Evolutionary conservation across 2,797 vertebrate species (phyloP).

Genomic region (Zalophus californianus): DNA sequence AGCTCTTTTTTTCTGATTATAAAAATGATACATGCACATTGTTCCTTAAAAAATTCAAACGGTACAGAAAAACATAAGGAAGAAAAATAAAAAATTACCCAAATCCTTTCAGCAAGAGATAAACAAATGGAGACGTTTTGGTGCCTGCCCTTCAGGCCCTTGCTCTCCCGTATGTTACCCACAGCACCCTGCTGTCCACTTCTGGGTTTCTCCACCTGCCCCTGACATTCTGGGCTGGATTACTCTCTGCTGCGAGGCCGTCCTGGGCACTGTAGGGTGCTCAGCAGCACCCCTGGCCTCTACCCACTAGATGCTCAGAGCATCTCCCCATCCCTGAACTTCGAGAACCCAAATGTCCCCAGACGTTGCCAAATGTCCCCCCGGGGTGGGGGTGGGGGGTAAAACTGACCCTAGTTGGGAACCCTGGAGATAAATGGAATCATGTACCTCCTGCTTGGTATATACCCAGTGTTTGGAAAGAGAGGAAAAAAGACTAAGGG

Average conservation of each 20-base stretch:
- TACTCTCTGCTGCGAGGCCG: not conserved
- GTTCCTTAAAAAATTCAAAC: constrained; percentile 56
- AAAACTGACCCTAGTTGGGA: not conserved
- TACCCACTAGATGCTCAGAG: not conserved
- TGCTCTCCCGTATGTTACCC: not conserved
- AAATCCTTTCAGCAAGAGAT: constrained; percentile 29
- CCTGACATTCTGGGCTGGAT: not conserved
- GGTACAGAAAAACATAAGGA: constrained; percentile 46
- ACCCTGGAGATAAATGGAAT: not conserved
- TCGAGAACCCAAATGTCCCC: not conserved
- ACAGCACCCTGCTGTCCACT: not conserved
- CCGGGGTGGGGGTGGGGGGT: too few species aligned
- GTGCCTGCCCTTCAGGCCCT: not conserved
- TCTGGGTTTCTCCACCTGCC: too few species aligned
- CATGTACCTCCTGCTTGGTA: accelerated
- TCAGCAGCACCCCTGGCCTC: not conserved
- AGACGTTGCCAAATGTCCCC: not conserved
- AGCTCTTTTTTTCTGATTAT: constrained; percentile 54
- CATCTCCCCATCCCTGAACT: not conserved
- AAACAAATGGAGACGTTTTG: not conserved
- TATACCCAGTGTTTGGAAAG: not conserved
- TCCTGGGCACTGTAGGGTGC: not conserved
- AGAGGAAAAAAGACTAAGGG: not conserved
- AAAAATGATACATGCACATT: constrained; percentile 67
- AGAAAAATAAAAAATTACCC: constrained; percentile 55